A percentile compares a stretch with the other conserved stretches of the same genome.
phyloP scores from a whole-genome alignment of 1,140 invertebrate genomes.

The Charaxes varanes region DNA sequence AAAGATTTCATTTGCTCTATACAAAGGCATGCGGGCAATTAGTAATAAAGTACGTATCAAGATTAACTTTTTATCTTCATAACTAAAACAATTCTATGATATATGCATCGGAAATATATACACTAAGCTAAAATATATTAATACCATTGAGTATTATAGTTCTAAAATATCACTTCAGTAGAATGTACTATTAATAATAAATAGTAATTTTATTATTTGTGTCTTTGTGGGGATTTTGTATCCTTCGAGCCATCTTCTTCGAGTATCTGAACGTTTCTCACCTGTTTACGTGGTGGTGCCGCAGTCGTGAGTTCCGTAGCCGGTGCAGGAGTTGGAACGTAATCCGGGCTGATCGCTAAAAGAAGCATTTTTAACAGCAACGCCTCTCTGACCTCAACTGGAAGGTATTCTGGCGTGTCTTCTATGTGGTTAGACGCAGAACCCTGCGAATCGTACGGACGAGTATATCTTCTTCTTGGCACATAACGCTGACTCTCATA shows the following conservation, averaged over 20 bases:
- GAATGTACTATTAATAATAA: neutral
- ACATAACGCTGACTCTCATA: conserved; percentile 67
- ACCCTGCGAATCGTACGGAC: conserved; percentile 55
- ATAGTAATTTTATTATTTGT: conserved; percentile 2
- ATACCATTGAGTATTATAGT: conserved; percentile 20
- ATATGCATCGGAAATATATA: conserved; percentile 11
- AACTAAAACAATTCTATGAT: conserved; percentile 11
- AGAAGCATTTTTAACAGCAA: conserved; percentile 81
- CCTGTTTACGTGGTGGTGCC: conserved; percentile 65
- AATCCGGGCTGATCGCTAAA: conserved; percentile 79
- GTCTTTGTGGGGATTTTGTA: conserved; percentile 6
- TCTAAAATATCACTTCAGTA: conserved; percentile 13
- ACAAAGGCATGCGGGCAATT: too few relatives aligned
- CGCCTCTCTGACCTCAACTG: conserved; percentile 79
- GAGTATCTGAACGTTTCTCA: conserved; percentile 77
- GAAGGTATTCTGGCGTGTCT: conserved; percentile 77
- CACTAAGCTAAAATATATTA: conserved; percentile 11
- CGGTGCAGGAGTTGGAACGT: conserved; percentile 57
- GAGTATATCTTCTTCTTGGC: conserved; percentile 62
- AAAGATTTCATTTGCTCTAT: too few relatives aligned
- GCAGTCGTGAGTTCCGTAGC: conserved; percentile 57
- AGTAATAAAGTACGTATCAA: too few relatives aligned
- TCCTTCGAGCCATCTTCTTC: conserved; percentile 68
- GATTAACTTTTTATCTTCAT: conserved; percentile 16
- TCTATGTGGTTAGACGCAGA: conserved; percentile 71